Evolutionary conservation across 2,888 invertebrate genomes (phyloP).

Genomic region (Ptilodon capucinus): DNA sequence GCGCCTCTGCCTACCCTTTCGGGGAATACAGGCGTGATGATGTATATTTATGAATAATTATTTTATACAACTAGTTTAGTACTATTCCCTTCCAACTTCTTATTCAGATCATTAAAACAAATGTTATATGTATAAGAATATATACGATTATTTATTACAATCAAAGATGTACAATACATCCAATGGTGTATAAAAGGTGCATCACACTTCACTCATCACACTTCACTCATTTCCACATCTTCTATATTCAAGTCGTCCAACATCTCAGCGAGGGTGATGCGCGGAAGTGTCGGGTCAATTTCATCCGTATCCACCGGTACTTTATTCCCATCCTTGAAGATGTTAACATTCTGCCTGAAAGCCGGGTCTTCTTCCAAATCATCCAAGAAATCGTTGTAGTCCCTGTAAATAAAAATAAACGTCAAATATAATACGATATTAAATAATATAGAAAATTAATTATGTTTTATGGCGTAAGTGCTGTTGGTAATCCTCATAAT

Average conservation of each 20-base stretch:
- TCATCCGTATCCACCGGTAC: constrained; percentile 81
- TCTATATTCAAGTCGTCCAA: constrained; percentile 93
- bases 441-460: too few species aligned
- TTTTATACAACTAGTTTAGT: too few species aligned
- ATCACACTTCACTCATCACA: constrained; percentile 84
- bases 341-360: constrained; percentile 95
- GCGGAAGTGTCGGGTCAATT: constrained; percentile 86
- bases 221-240: constrained; percentile 89
- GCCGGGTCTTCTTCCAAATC: constrained; percentile 98
- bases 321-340: constrained; percentile 87
- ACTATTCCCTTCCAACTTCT: too few species aligned
- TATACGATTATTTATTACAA: neutral
- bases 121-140: neutral
- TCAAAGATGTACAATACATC: neutral
- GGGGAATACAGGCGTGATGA: too few species aligned
- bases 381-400: constrained; percentile 97
- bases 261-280: constrained; percentile 95
- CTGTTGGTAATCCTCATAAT: too few species aligned
- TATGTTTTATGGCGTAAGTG: too few species aligned
- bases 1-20: too few species aligned
- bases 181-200: neutral
- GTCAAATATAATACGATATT: neutral
- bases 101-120: neutral
- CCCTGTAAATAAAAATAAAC: constrained; percentile 78
- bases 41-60: too few species aligned